Percentiles rank a stretch among this genome's conserved stretches.
Evolutionary conservation across 2,888 invertebrate species (phyloP).

Genomic region (Pristionchus maxplancki): DNA sequence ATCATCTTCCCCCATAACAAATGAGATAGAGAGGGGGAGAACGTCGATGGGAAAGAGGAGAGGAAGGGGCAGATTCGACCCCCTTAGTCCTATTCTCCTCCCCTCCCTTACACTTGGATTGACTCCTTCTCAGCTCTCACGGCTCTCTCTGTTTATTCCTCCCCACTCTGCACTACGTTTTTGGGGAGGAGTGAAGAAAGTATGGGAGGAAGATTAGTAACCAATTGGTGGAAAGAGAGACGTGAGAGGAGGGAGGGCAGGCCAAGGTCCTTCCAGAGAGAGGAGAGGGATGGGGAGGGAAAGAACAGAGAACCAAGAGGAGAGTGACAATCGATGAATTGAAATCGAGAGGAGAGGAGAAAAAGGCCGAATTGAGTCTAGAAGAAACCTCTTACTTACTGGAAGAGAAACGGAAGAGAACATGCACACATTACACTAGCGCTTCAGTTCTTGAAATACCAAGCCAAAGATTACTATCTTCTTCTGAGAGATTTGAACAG

Average conservation of each 20-base stretch:
- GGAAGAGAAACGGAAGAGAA: neutral
- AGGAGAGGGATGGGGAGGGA: conserved; percentile 8
- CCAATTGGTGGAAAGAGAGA: conserved; percentile 42
- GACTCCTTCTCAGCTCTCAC: conserved; percentile 30
- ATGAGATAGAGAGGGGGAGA: conserved; percentile 30
- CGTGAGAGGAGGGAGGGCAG: conserved; percentile 24
- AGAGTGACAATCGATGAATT: conserved; percentile 13
- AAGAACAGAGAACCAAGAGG: conserved; percentile 32
- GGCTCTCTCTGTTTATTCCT: conserved; percentile 38
- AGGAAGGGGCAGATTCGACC: neutral
- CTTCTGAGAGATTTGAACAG: neutral
- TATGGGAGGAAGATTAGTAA: conserved; percentile 47
- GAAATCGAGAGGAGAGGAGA: conserved; percentile 40
- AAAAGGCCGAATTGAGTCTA: conserved; percentile 29
- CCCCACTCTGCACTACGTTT: conserved; percentile 22
- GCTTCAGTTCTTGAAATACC: neutral
- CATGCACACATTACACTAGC: neutral
- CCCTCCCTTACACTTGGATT: conserved; percentile 31
- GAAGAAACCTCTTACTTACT: neutral
- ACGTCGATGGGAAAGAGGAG: conserved; percentile 13
- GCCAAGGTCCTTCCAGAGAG: conserved; percentile 42
- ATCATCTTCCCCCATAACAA: conserved; percentile 38
- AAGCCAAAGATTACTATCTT: neutral
- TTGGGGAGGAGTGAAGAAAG: conserved; percentile 26
- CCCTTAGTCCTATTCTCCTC: conserved; percentile 11